Conservation (phyloP, 2,113 vertebrate species). For the Geothlypis trichas region DNA sequence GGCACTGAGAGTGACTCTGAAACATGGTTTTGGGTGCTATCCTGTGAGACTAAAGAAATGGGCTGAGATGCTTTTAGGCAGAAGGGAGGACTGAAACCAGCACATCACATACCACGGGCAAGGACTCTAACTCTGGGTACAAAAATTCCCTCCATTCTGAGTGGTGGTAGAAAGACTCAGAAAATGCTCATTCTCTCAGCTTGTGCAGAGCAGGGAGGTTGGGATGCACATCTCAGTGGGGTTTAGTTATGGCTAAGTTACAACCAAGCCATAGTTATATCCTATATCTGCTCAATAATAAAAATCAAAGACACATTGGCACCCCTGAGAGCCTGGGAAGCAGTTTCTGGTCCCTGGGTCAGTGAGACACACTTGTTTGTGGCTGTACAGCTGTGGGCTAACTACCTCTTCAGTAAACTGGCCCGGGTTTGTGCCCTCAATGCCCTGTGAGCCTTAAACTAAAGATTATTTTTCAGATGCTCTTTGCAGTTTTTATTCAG, state of each 20-base stretch:
- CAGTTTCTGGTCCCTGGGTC: background rate
- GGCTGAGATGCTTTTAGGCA: background rate
- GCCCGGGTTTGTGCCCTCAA: background rate
- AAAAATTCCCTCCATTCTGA: background rate
- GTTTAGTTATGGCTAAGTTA: background rate
- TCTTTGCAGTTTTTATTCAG: background rate
- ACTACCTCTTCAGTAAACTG: background rate
- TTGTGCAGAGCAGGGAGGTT: background rate
- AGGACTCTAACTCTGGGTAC: background rate
- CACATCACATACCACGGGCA: fast-evolving
- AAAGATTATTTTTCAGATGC: background rate
- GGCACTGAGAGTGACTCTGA: background rate
- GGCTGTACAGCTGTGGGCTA: background rate
- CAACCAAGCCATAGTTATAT: background rate
- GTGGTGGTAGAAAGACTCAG: background rate
- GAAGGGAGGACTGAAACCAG: background rate
- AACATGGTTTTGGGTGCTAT: background rate
- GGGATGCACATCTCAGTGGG: background rate
- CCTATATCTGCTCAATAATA: background rate
- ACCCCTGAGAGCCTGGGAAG: background rate
- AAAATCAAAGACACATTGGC: background rate
- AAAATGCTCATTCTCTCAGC: background rate
- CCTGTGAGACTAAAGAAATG: background rate
- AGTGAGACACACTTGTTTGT: background rate
- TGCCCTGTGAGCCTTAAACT: background rate